Evolutionary conservation across 2,797 vertebrate species (phyloP).

Genomic region (Danio tinwini): DNA sequence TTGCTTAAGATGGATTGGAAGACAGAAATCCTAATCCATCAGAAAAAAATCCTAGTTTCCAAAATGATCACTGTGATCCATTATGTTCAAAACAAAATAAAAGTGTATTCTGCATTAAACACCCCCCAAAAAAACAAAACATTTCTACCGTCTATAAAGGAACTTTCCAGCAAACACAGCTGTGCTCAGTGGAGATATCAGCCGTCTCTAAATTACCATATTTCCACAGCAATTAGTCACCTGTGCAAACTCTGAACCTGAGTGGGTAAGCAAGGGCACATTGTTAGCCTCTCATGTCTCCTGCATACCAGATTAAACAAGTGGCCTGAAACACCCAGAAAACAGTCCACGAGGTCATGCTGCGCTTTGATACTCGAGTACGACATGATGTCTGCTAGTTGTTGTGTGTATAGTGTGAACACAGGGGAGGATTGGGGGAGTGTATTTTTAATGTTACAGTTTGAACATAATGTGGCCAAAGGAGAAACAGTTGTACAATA

Average conservation of each 20-base stretch:
- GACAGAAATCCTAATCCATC: too few species aligned
- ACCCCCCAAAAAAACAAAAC: too few species aligned
- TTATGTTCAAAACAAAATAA: too few species aligned
- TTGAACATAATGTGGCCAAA: conserved; percentile 40
- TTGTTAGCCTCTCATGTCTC: not conserved
- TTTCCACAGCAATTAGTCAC: conserved; percentile 54
- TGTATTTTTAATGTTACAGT: conserved; percentile 17
- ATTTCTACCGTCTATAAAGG: conserved; percentile 5
- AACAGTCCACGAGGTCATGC: not conserved
- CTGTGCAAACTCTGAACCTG: conserved; percentile 45
- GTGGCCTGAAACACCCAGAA: conserved; percentile 6
- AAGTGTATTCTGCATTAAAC: too few species aligned
- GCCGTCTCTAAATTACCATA: conserved; percentile 22
- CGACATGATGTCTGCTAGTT: not conserved
- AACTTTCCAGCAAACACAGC: conserved; percentile 28
- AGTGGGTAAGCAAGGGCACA: conserved; percentile 30
- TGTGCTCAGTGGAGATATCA: conserved; percentile 49
- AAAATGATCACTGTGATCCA: too few species aligned
- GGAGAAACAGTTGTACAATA: conserved; percentile 46
- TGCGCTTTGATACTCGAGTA: not conserved
- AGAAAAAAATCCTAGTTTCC: too few species aligned
- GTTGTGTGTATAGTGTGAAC: not conserved
- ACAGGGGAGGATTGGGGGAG: not conserved
- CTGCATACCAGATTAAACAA: conserved; percentile 19
- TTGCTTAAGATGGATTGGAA: too few species aligned